Base-by-base conservation (phyloP, 2,888 invertebrate species). In the Odontocerum albicorne region DNA sequence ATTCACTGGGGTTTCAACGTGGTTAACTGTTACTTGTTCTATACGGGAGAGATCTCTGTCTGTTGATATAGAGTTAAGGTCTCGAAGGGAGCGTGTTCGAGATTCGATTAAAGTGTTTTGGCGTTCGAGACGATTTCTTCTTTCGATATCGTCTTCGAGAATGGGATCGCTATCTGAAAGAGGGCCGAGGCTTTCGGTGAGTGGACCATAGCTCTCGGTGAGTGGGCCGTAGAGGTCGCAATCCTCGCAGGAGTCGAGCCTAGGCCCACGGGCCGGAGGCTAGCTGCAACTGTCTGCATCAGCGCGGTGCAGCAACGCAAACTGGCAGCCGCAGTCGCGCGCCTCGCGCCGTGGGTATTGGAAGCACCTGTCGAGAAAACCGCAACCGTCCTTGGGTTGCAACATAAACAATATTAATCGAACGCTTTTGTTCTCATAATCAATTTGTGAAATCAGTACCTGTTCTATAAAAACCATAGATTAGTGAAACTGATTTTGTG, bases 271-370 rank as follows among this genome's bases (percentile, higher is more conserved):
- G 68, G 65, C 42, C 49, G 69, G 69, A 42, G 52, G 74, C 73
- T 83, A 82, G 83, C 83, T 80, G 68, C 78, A 68, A 42, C 72
- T 72, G 55, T 77, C 82, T 74, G 85, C 85, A 70, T 86, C 88
- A 66, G 85, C 92, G 70, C 91, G 87, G 79, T 92, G 92, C 70
- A 92, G 85, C 70, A 92, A 82, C 68, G 91, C 91, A 78, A 92
- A 92, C 77, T 92, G 90, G 81, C 92, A 92, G 77, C 90, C 90
- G 73, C 92, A 92, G 75, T 92, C 92, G 71, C 91, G 86, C 64
- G 86, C 83, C 72, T 84, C 80, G 71, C 88, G 83, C 67, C 88
- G 82, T 65, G 88, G 87, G 75, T 88, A 88, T 79, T 87, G 88
- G 85, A 91, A 91, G 85, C 91, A 92, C 78, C 87, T 87, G 77